These are phyloP conservation scores for Andrena marginata DNA, from an alignment of 2,888 invertebrate species.

Conservation along the genomic window DNA sequence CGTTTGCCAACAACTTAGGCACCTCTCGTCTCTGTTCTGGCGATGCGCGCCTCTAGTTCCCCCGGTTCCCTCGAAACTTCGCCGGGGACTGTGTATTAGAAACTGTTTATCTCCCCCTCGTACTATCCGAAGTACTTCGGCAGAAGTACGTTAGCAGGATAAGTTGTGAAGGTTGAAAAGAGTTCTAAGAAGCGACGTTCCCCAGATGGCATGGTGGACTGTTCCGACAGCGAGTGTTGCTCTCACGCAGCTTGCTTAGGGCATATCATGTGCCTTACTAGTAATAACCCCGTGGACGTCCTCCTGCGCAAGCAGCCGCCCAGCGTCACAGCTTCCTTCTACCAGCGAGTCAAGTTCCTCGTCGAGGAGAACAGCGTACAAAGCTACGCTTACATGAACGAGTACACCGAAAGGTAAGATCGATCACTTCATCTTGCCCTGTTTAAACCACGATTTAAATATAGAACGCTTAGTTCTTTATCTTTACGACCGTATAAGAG, in stretches of 20 bases:
- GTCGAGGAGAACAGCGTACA: constrained; percentile 99
- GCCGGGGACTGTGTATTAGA: too few species aligned
- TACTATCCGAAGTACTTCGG: not conserved
- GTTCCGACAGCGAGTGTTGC: constrained; percentile 99
- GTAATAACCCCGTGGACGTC: constrained; percentile 98
- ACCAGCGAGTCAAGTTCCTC: constrained; percentile 98
- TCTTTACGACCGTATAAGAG: constrained; percentile 66
- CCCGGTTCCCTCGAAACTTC: too few species aligned
- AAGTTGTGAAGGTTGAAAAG: not conserved
- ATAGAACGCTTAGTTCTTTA: constrained; percentile 70
- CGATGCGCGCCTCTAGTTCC: too few species aligned
- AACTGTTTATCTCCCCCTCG: too few species aligned
- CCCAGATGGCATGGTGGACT: constrained; percentile 98
- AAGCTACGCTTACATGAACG: constrained; percentile 98
- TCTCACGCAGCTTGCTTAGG: constrained; percentile 94
- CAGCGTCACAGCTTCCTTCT: constrained; percentile 98
- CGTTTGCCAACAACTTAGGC: too few species aligned
- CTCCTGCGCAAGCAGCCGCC: constrained; percentile 98
- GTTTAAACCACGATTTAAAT: constrained; percentile 47
- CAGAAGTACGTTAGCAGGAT: not conserved
- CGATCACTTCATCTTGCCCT: constrained; percentile 66
- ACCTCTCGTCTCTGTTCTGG: too few species aligned
- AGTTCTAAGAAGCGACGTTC: constrained; percentile 46
- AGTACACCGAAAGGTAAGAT: constrained; percentile 99
- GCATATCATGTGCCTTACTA: constrained; percentile 97